A percentile compares a stretch with the other conserved stretches of the same genome.
Evolutionary conservation across 1,140 invertebrate genomes (phyloP).

Genomic region (Pseudomyrmex concolor): DNA sequence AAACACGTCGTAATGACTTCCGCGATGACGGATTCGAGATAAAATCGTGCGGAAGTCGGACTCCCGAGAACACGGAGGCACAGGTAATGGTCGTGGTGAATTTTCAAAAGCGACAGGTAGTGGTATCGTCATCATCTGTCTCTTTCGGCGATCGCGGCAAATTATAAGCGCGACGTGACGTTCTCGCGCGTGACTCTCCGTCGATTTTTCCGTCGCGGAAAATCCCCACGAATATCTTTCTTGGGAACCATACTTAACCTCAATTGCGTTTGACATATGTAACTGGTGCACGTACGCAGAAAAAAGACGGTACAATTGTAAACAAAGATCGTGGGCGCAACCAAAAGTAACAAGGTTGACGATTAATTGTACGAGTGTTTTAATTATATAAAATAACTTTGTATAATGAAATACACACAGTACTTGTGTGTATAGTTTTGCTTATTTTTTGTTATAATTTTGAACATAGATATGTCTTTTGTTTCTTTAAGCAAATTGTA

Average conservation of each 20-base stretch:
- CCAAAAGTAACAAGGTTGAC: not conserved
- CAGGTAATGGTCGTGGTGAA: slow-evolving; percentile 12
- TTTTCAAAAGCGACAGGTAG: not conserved
- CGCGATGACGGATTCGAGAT: slow-evolving; percentile 54
- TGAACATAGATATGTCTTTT: too few species aligned
- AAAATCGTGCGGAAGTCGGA: slow-evolving; percentile 45
- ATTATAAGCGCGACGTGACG: not conserved
- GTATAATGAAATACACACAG: not conserved
- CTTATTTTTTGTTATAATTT: too few species aligned
- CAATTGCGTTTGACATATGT: slow-evolving; percentile 53
- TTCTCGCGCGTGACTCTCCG: not conserved
- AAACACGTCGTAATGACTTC: slow-evolving; percentile 4
- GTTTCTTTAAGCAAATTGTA: too few species aligned
- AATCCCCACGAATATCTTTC: not conserved
- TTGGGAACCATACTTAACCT: slow-evolving; percentile 34
- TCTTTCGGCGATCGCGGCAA: not conserved
- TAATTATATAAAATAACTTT: not conserved
- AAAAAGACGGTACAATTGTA: slow-evolving; percentile 19
- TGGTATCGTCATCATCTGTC: not conserved
- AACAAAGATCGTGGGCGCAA: slow-evolving; percentile 10
- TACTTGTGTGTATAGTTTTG: too few species aligned
- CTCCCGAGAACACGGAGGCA: slow-evolving; percentile 31
- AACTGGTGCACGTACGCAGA: not conserved
- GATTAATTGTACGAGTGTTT: not conserved
- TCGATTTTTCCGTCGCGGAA: not conserved